Base-by-base conservation (phyloP, 1,140 invertebrate species). In the Augochlora pura region DNA sequence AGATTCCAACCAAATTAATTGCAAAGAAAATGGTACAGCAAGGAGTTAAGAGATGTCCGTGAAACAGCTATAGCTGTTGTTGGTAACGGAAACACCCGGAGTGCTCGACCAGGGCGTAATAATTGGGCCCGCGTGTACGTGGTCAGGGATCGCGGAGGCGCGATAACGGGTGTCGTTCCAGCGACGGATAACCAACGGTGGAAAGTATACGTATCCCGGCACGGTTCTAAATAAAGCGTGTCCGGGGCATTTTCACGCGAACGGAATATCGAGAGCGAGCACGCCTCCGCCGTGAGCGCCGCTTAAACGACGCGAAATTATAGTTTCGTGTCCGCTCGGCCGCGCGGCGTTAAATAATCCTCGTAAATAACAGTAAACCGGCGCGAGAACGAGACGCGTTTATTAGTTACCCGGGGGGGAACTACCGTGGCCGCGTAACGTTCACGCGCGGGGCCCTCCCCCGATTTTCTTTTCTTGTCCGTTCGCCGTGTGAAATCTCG, bases 141-240 rank as follows among this genome's bases (percentile, higher is more conserved):
- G 14, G 42, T 3, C 42, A 14, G 42, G 14, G 10, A 1, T 52
- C 16, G 39, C 38, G 63, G n/a, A 21, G 63, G 21, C 21, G 60
- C 60, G 60, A 63, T 63, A 63, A 52, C 25, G 60, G 60, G 25
- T 57, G 14, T 27, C 25, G 6, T 32, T 62, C 49, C 1, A 32
- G 27, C 21, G 21, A 42, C 39, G 39, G 38, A 38, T 64, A 32
- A 4, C 49, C 38, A 23, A 21, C 63, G 38, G 38, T 64, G 16
- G 63, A 64, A 42, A 39, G 63, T 32, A n/a, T 42, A 42, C 7
- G 42, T 64, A 42, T 64, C 38, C 38, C 12, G 21, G 21, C 18
- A 16, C 60, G 32, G 63, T 42, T 64, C 32, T 64, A 64, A 64
- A 64, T 64, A 64, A 64, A 64, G 63, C 63, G 59, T 25, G 59